phyloP scores from a whole-genome alignment of 2,113 vertebrate species.

The Neomonachus schauinslandi region DNA sequence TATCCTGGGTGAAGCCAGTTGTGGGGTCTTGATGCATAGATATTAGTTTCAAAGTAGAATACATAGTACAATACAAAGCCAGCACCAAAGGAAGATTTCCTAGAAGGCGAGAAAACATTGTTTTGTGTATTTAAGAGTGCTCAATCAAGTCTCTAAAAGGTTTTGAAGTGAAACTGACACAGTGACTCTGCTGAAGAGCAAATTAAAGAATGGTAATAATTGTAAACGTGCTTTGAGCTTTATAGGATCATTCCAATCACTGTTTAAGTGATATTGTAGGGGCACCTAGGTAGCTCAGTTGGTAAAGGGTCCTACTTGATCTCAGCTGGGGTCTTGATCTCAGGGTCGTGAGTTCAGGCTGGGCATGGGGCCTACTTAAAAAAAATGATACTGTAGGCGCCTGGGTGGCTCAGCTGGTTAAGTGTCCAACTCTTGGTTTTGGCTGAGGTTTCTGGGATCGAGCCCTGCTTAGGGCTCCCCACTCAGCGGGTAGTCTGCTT shows the following conservation, averaged over 20 bases:
- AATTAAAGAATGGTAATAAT: not conserved
- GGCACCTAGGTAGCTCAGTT: not conserved
- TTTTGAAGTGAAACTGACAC: not conserved
- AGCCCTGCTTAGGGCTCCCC: not conserved
- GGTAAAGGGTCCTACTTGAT: not conserved
- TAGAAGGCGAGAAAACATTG: not conserved
- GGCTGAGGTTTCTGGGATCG: not conserved
- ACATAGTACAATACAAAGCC: not conserved
- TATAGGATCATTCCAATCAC: not conserved
- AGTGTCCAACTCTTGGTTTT: not conserved
- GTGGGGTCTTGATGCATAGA: not conserved
- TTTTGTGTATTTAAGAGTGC: not conserved
- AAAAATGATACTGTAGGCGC: not conserved
- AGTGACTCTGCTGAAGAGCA: not conserved
- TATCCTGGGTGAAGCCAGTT: not conserved
- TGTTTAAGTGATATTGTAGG: not conserved
- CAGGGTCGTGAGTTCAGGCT: not conserved
- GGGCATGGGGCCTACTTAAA: not conserved
- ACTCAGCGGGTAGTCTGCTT: no score
- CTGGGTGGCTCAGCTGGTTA: not conserved
- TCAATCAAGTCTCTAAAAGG: not conserved
- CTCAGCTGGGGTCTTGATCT: not conserved
- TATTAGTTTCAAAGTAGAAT: not conserved
- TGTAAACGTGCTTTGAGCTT: slow-evolving; percentile 34
- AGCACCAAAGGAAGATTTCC: slow-evolving; percentile 6